phyloP scores from a whole-genome alignment of 1,140 invertebrate genomes.

The Trichonephila clavipes region DNA sequence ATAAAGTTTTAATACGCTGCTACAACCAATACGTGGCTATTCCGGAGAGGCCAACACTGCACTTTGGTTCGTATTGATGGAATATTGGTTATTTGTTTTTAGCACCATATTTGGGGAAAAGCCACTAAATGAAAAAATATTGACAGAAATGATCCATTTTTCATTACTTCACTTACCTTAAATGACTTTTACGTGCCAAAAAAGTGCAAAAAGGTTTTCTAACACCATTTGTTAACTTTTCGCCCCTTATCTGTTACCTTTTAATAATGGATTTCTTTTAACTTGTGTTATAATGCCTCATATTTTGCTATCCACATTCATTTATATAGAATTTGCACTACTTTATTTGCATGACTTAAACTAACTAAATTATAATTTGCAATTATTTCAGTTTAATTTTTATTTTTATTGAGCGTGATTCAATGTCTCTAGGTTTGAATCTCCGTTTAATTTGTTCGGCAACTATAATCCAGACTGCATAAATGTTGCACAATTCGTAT shows the following conservation, averaged over 20 bases:
- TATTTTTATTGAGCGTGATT: no score
- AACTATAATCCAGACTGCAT: no score
- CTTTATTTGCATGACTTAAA: no score
- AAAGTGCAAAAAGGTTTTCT: neutral
- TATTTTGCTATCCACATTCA: no score
- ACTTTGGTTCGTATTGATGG: constrained; percentile 39
- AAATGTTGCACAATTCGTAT: no score
- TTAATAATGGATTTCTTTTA: constrained; percentile 40
- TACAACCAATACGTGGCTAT: constrained; percentile 6
- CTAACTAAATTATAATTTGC: no score
- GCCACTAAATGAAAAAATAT: constrained; percentile 68
- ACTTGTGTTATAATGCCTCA: neutral
- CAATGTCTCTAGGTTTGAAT: no score
- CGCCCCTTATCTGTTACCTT: neutral
- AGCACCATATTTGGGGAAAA: constrained; percentile 51
- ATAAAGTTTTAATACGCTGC: constrained; percentile 18
- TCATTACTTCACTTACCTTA: constrained; percentile 62
- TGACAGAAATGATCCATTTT: constrained; percentile 68
- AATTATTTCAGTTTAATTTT: no score
- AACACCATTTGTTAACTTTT: constrained; percentile 9
- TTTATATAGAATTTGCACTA: no score
- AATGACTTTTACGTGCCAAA: constrained; percentile 69
- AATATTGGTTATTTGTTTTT: constrained; percentile 73
- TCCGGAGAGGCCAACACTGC: neutral
- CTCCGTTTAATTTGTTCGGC: no score